Conservation (phyloP, 2,797 vertebrate species). For the Lepidocolaptes lacrymiger region DNA sequence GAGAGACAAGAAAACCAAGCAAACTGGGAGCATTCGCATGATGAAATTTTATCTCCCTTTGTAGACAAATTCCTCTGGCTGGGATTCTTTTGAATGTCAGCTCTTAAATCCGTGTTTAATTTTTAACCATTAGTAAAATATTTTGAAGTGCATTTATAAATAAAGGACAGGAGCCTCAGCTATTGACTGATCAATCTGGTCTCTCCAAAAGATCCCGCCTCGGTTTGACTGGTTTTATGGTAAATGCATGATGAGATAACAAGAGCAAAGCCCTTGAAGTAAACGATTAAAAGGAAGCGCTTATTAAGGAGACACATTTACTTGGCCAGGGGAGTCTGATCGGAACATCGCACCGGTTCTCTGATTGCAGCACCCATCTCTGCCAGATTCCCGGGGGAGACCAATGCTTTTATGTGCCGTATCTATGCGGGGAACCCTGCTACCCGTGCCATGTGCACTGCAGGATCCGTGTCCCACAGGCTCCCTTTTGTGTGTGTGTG, state of each 20-base stretch:
- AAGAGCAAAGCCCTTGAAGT: background rate
- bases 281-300: background rate
- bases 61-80: background rate
- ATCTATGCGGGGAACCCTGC: no score
- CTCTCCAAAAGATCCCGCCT: background rate
- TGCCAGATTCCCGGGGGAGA: no score
- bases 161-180: background rate
- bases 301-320: background rate
- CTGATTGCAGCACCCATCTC: accelerated
- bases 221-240: constrained; percentile 9
- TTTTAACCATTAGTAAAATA: constrained; percentile 79
- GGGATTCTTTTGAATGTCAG: background rate
- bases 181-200: constrained; percentile 41
- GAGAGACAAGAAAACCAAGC: constrained; percentile 40
- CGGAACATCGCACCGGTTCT: accelerated
- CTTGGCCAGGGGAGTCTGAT: background rate
- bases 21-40: constrained; percentile 60
- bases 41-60: constrained; percentile 8
- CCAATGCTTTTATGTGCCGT: accelerated
- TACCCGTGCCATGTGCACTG: no score
- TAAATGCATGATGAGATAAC: background rate
- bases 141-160: constrained; percentile 47
- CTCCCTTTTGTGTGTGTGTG: no score
- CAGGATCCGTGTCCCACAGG: no score
- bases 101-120: constrained; percentile 72